Evolutionary conservation across 2,888 invertebrate species (phyloP), one percentile per base, ranked within the genome.

Genomic region (Drosophila atripex): DNA sequence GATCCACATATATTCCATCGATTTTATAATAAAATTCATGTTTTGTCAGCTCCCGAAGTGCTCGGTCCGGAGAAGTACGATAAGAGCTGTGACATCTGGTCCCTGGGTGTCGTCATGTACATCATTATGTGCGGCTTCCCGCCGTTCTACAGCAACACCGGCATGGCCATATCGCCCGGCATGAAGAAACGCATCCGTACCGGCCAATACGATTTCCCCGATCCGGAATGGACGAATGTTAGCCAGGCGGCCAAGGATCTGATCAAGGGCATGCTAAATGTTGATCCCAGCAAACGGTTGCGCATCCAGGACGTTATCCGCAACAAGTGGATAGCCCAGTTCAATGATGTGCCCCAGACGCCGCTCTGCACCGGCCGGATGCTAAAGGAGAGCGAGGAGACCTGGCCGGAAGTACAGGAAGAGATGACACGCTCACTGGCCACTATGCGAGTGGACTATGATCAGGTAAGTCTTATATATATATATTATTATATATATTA

Each of bases 11-110:
- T 5, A 5, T 18, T 23, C 35, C 4, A 18, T 8, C 16, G 1
- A 18, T 16, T 18, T 25, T 9, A 1, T 8, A 14, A 12, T 14
- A n/a, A 14, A 28, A n/a, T 18, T 1, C 8, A 41, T 8, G 4
- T 28, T 52, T 58, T n/a, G n/a, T 1, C 51, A 91, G 92, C 92
- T 2, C 92, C 92, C 2, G 93, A 99, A 94, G 98, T 99, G 5
- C 92, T 99, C 56, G 98, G 98, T 1, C 97, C 98, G 5, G 98
- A 98, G 91, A 99, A 98, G 90, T 99, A 99, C 90, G 99, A 99
- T 92, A 99, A 98, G 91, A 98, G 98, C 77, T 99, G 99, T 93
- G 99, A 99, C 93, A 96, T 99, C 90, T 99, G 99, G 99, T 98
- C 99, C 0, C 92, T 99, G 65, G 99, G 99, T 21, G 99, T 99